Evolutionary conservation across 1,140 invertebrate genomes (phyloP), one percentile per base, ranked within the genome.

Genomic region (Euwallacea fornicatus): DNA sequence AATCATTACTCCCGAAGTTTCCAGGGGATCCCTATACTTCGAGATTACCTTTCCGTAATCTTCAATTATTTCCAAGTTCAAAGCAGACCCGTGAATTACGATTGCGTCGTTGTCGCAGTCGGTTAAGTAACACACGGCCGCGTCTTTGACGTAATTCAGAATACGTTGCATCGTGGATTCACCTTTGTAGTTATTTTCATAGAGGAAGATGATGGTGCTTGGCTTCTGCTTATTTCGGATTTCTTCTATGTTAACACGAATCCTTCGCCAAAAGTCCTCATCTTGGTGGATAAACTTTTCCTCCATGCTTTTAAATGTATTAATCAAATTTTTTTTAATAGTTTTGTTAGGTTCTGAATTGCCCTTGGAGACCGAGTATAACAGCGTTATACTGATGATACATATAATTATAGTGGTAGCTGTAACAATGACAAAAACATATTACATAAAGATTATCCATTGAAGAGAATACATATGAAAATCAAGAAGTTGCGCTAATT

Each of bases 41-140:
- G 80, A 74, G 16, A 85, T 83, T 2, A 86, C 70, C 58, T 80
- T 79, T 8, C 79, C 81, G 66, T 83, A 82, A 64, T 82, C 79
- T 47, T 78, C 70, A 72, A 81, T 76, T 8, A 75, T 21, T 69
- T 76, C 44, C 33, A 66, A 7, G 62, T 76, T 73, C 59, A 78
- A 70, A 41, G 73, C 59, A 13, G 43, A 7, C 21, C 71, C 70
- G 60, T 65, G 54, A 42, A 79, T 54, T 53, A 71, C 46, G 4
- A 77, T 69, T 2, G 77, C 73, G 54, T 71, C 44, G 7, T 65
- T 54, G 15, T 7, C 11, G 65, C 75, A 76, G 15, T 73, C 53
- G 8, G 62, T 72, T 66, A 79, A 60, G 44, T 65, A 54, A 75
- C 74, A 76, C 42, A 66, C 8, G 44, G 73, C 72, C 72, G 60